phyloP scores from a whole-genome alignment of 2,888 invertebrate species.

The Drosophila trichaetosa region DNA sequence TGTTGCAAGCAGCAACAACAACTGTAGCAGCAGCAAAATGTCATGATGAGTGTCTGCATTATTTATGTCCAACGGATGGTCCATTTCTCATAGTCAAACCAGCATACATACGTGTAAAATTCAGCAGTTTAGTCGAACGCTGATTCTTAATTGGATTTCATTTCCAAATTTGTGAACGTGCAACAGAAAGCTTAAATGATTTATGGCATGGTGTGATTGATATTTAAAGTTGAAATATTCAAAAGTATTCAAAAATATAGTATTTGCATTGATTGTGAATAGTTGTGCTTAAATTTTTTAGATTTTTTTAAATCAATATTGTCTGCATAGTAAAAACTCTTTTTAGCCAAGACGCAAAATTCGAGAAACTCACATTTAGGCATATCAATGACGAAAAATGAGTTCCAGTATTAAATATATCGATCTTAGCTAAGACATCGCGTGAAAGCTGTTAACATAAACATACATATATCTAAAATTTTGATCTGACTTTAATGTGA shows the following conservation, averaged over 20 bases:
- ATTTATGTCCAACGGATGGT: conserved; percentile 57
- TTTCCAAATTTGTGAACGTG: conserved; percentile 1
- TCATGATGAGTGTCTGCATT: conserved; percentile 61
- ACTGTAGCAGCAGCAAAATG: conserved; percentile 42
- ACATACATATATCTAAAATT: not conserved
- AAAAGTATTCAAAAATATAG: not conserved
- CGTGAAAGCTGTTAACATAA: not conserved
- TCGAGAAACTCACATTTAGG: not conserved
- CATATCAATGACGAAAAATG: not conserved
- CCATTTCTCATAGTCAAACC: conserved; percentile 21
- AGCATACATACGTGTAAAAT: not conserved
- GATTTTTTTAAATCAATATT: not conserved
- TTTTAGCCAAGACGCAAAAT: accelerated
- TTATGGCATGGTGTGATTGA: not conserved
- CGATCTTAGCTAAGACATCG: not conserved
- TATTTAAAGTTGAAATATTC: not conserved
- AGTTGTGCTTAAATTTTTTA: no score
- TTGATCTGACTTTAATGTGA: not conserved
- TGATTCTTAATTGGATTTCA: conserved; percentile 7
- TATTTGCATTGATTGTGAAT: not conserved
- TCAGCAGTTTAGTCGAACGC: not conserved
- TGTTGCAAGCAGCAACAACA: conserved; percentile 22
- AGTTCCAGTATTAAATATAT: not conserved
- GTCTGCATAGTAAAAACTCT: not conserved
- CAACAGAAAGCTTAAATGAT: not conserved